Conservation (phyloP, 2,113 vertebrate species). For the Erpornis zantholeuca region DNA sequence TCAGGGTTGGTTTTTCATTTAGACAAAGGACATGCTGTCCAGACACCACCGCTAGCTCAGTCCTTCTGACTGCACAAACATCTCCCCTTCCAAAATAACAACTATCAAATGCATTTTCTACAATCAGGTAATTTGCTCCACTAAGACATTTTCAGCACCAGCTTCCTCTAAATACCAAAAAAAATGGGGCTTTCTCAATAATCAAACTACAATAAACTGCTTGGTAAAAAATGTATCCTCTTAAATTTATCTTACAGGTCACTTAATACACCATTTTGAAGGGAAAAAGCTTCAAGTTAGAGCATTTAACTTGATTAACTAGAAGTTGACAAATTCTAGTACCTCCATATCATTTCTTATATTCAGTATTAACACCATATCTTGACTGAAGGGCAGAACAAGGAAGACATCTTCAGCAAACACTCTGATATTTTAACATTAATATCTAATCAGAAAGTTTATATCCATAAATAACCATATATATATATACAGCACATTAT, state of each 20-base stretch:
- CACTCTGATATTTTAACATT: conserved; percentile 37
- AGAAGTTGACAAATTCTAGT: not conserved
- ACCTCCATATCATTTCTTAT: not conserved
- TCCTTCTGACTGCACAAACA: not conserved
- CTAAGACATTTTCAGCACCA: not conserved
- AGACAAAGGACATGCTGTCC: not conserved
- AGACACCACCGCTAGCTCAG: not conserved
- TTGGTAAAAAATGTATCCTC: not conserved
- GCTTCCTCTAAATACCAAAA: not conserved
- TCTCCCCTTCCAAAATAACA: not conserved
- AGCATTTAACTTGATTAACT: not conserved
- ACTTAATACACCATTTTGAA: not conserved
- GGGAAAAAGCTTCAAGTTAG: not conserved
- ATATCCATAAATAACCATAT: conserved; percentile 39
- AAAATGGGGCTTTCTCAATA: not conserved
- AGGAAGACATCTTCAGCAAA: conserved; percentile 8
- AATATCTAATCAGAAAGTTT: conserved; percentile 56
- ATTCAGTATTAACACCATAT: not conserved
- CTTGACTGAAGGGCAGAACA: conserved; percentile 39
- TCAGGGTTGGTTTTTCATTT: not conserved
- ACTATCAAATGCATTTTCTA: not conserved
- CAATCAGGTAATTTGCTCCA: not conserved
- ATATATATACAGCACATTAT: not conserved
- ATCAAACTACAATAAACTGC: not conserved
- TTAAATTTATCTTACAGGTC: not conserved